These are phyloP conservation scores for Drosophila pegasa DNA, from an alignment of 2,888 invertebrate species.

Conservation along the genomic window DNA sequence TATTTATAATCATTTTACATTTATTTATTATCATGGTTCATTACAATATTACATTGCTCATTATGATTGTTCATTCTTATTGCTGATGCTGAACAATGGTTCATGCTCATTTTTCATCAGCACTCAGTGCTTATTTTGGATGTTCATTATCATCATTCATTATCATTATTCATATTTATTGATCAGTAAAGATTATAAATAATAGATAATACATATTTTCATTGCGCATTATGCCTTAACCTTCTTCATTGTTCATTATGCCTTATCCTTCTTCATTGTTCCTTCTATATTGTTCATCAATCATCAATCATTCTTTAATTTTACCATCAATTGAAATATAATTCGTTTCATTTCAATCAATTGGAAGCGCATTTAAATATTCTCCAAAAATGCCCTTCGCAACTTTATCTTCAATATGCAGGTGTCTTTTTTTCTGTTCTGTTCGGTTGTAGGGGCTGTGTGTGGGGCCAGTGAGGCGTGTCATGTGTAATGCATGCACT, in stretches of 20 bases:
- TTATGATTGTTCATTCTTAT: neutral
- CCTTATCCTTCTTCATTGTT: too few relatives aligned
- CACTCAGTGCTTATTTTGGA: neutral
- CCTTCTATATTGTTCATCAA: too few relatives aligned
- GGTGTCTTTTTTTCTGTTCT: slow-evolving; percentile 3
- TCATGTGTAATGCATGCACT: slow-evolving; percentile 34
- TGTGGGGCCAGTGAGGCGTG: slow-evolving; percentile 29
- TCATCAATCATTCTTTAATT: neutral
- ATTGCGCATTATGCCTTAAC: too few relatives aligned
- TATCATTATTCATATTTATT: neutral
- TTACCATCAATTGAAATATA: neutral
- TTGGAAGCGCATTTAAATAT: neutral
- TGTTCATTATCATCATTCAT: neutral
- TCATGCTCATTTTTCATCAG: neutral
- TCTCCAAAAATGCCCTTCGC: neutral
- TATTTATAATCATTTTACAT: neutral
- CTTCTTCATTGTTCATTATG: too few relatives aligned
- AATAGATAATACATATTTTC: too few relatives aligned
- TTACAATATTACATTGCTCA: too few relatives aligned
- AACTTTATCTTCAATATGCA: slow-evolving; percentile 9
- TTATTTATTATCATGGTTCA: neutral
- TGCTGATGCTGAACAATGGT: neutral
- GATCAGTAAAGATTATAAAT: too few relatives aligned
- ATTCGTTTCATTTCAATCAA: neutral
- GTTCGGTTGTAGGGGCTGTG: neutral